A percentile compares a stretch with the other conserved stretches of the same genome.
These are phyloP conservation scores for Patella ulyssiponensis DNA, from an alignment of 2,888 invertebrate species.

Conservation along the genomic window DNA sequence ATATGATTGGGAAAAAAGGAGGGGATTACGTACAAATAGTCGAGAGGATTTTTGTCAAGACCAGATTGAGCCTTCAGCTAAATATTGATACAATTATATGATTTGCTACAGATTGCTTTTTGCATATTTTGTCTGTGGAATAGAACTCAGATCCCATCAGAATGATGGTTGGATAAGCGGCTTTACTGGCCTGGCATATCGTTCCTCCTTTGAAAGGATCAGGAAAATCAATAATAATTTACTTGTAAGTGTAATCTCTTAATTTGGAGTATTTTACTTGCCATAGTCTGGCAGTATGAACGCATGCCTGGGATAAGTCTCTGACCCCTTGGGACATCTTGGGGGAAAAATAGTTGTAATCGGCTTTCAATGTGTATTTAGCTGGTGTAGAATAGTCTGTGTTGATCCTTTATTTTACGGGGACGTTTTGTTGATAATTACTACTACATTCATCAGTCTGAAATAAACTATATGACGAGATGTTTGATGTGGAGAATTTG, in stretches of 20 bases:
- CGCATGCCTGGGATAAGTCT: neutral
- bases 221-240: slow-evolving; percentile 35
- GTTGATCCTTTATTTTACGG: no score
- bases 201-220: slow-evolving; percentile 15
- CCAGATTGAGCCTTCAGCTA: slow-evolving; percentile 13
- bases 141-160: slow-evolving; percentile 2
- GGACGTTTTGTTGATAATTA: no score
- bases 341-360: slow-evolving; percentile 2
- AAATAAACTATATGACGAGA: no score
- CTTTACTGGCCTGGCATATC: neutral
- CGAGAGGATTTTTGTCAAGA: neutral
- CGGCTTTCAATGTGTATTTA: slow-evolving; percentile 8
- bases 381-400: neutral
- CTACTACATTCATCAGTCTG: no score
- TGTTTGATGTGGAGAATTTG: no score
- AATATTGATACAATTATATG: slow-evolving; percentile 34
- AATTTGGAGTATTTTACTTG: slow-evolving; percentile 31
- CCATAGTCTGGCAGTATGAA: neutral
- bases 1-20: neutral
- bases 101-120: slow-evolving; percentile 25
- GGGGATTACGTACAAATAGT: neutral
- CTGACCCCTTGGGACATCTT: neutral
- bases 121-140: slow-evolving; percentile 10
- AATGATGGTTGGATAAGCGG: neutral
- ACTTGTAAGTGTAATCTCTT: slow-evolving; percentile 32